These are phyloP conservation scores for Sphenopsis melanotis DNA, from an alignment of 2,797 vertebrate genomes.

Conservation along the genomic window DNA sequence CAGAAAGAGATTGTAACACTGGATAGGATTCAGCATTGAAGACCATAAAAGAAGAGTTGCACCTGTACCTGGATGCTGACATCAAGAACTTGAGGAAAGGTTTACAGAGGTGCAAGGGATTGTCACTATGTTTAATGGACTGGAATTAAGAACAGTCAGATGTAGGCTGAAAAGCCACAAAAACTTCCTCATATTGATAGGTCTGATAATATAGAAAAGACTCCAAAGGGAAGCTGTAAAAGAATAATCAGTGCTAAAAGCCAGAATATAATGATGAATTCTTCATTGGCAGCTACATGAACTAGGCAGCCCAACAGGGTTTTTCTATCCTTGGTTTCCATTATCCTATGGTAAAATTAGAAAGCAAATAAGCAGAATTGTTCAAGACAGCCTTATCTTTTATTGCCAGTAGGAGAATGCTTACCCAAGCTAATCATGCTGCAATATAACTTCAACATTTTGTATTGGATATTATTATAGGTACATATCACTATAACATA, in stretches of 20 bases:
- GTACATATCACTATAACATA: slow-evolving; percentile 69
- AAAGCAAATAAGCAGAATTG: slow-evolving; percentile 44
- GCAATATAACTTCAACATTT: slow-evolving; percentile 50
- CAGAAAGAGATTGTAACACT: not conserved
- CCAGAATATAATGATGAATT: not conserved
- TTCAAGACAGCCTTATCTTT: slow-evolving; percentile 43
- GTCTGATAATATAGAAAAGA: not conserved
- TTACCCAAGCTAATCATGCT: slow-evolving; percentile 62
- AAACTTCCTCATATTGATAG: not conserved
- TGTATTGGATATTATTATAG: slow-evolving; percentile 63
- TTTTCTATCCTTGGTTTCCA: slow-evolving; percentile 18
- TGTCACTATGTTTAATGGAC: not conserved
- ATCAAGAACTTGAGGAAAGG: not conserved
- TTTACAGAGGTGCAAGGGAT: not conserved
- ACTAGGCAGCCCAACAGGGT: not conserved
- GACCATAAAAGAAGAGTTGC: not conserved
- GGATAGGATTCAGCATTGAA: not conserved
- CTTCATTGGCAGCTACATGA: not conserved
- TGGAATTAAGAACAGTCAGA: not conserved
- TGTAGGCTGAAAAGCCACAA: not conserved
- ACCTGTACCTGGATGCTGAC: not conserved
- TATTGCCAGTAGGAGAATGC: slow-evolving; percentile 48
- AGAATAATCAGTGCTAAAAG: not conserved
- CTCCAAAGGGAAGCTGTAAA: not conserved
- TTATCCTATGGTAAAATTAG: slow-evolving; percentile 40